phyloP scores from a whole-genome alignment of 1,140 invertebrate species.

The Sinonovacula constricta region DNA sequence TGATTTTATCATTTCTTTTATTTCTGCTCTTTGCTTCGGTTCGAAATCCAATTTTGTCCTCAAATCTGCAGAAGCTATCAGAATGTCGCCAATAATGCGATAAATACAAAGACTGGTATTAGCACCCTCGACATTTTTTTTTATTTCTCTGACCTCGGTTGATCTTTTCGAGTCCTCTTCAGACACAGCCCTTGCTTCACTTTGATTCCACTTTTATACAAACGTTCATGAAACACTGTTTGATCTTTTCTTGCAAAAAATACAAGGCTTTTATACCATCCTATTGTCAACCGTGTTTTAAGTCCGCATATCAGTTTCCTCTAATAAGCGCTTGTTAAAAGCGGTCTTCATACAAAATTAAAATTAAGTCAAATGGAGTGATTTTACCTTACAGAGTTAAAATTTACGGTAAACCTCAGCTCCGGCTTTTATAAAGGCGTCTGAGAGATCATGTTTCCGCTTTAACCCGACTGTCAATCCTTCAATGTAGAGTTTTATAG shows the following conservation, averaged over 20 bases:
- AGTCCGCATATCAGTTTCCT: conserved; percentile 26
- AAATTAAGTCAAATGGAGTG: conserved; percentile 51
- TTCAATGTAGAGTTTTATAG: neutral
- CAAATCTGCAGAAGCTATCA: too few relatives aligned
- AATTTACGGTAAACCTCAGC: conserved; percentile 49
- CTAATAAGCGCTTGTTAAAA: conserved; percentile 40
- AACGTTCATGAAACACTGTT: conserved; percentile 12
- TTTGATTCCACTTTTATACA: neutral
- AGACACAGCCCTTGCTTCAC: neutral
- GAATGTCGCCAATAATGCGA: conserved; percentile 50
- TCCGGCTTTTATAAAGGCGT: conserved; percentile 31
- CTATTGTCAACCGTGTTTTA: conserved; percentile 36
- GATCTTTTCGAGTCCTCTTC: conserved; percentile 37
- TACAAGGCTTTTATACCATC: conserved; percentile 24
- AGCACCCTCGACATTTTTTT: conserved; percentile 27
- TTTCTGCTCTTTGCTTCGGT: too few relatives aligned
- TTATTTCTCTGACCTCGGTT: conserved; percentile 37
- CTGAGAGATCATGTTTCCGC: conserved; percentile 21
- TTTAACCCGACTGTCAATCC: conserved; percentile 38
- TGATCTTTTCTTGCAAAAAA: conserved; percentile 49
- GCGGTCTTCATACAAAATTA: conserved; percentile 48
- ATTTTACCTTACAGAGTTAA: conserved; percentile 46
- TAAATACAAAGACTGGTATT: conserved; percentile 38
- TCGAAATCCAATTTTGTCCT: too few relatives aligned
- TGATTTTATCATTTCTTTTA: too few relatives aligned